Conservation (phyloP, 2,113 vertebrate genomes). For the Indicator indicator region DNA sequence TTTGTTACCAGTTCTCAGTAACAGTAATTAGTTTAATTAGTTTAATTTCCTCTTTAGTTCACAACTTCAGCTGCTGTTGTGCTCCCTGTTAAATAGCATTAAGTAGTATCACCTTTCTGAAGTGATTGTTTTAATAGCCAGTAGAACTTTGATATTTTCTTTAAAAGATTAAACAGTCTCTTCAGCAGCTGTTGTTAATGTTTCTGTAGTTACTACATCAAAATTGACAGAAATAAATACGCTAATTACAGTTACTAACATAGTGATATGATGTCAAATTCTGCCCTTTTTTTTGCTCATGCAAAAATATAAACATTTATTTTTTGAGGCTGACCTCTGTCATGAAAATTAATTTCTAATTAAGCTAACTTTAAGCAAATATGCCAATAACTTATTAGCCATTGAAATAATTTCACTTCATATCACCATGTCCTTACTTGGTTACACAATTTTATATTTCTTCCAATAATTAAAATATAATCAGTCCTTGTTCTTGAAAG, state of each 20-base stretch:
- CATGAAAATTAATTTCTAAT: not conserved
- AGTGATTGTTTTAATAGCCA: not conserved
- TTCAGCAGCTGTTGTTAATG: not conserved
- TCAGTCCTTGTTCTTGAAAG: not conserved
- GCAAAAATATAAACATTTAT: not conserved
- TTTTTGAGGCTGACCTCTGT: not conserved
- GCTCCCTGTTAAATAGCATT: not conserved
- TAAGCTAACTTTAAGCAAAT: not conserved
- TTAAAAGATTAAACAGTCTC: not conserved
- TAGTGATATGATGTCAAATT: not conserved
- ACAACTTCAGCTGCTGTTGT: not conserved
- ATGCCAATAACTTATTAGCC: accelerated
- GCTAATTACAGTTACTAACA: not conserved
- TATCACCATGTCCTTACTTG: not conserved
- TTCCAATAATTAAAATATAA: not conserved
- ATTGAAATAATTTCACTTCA: not conserved
- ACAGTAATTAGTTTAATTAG: not conserved
- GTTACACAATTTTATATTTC: not conserved
- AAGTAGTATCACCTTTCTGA: not conserved
- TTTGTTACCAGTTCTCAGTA: not conserved
- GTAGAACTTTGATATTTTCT: not conserved
- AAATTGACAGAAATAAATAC: not conserved
- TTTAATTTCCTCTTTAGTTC: not conserved
- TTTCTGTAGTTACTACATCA: not conserved
- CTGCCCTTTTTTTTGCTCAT: not conserved